Evolutionary conservation across 2,797 vertebrate species (phyloP), one percentile per base, ranked within the genome.

Genomic region (Tokudaia muenninki): DNA sequence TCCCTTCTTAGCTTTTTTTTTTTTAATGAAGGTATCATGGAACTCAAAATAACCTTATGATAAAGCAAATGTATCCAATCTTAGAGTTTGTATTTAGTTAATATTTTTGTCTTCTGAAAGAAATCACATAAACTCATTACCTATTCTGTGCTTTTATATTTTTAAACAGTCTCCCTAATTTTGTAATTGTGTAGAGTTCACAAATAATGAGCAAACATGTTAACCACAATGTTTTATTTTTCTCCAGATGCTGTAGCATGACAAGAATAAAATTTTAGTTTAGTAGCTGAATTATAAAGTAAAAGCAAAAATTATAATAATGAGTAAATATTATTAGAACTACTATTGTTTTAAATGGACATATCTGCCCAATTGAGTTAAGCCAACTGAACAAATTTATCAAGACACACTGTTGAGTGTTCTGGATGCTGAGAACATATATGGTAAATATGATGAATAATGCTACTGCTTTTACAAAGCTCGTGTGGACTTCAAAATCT

Each of bases 231-330:
- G 31, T 52, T 87, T 87, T 22, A 91, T 89, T 87, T n/a, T 44
- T 14, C 29, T 34, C 29, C 3, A 77, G 31, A 17, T 84, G 34
- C 10, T 57, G 2, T 65, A 61, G 50, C 57, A 14, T 75, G 57
- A 24, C 41, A 93, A 80, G 11, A 81, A 90, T 79, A 86, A 89
- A 91, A 79, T 74, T 67, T 97, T 82, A 86, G 50, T 67, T 97
- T 81, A 81, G 22, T n/a, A 86, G 24, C 75, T 90, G 34, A 96
- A 13, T 75, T 89, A 86, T 57, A 44, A 84, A 92, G 44, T 87
- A 31, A 94, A 90, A 67, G n/a, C 55, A 47, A 74, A 89, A 74
- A 59, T 79, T 55, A 13, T 87, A 88, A 12, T 37, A 52, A 34
- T 74, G 57, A 78, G 12, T 72, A 91, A 82, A 65, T 87, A 8